Evolutionary conservation across 1,140 invertebrate species (phyloP).

Genomic region (Aethina tumida): DNA sequence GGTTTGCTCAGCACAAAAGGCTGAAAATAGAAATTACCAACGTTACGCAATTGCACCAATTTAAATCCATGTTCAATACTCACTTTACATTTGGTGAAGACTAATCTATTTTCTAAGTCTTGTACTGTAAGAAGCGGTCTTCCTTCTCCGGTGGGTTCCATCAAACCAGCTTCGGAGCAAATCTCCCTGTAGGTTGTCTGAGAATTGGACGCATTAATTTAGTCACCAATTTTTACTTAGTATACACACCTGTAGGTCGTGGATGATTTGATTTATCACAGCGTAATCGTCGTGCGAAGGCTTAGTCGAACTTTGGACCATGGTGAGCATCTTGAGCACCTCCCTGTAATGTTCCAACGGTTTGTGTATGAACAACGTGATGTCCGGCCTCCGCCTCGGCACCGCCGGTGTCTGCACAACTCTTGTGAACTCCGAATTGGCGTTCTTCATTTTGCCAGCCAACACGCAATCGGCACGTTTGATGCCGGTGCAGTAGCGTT

Average conservation of each 20-base stretch:
- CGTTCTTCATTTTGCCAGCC: conserved; percentile 47
- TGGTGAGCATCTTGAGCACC: conserved; percentile 43
- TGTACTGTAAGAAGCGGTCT: conserved; percentile 66
- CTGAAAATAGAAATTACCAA: conserved; percentile 35
- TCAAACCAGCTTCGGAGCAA: conserved; percentile 66
- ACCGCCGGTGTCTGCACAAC: conserved; percentile 67
- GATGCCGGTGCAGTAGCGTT: conserved; percentile 69
- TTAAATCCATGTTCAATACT: conserved; percentile 19
- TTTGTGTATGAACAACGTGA: conserved; percentile 68
- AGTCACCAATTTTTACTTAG: neutral
- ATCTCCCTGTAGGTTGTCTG: conserved; percentile 64
- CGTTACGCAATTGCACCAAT: neutral
- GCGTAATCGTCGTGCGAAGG: conserved; percentile 38
- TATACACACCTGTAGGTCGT: conserved; percentile 38
- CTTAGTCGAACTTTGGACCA: conserved; percentile 36
- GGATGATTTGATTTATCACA: conserved; percentile 37
- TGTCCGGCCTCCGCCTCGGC: conserved; percentile 65
- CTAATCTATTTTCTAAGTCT: conserved; percentile 71
- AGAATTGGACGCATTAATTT: conserved; percentile 11
- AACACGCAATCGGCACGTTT: conserved; percentile 72
- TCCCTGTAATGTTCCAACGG: conserved; percentile 68
- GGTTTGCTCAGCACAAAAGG: conserved; percentile 71
- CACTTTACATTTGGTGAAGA: conserved; percentile 77
- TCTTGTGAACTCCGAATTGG: conserved; percentile 34
- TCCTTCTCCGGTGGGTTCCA: conserved; percentile 73